Evolutionary conservation across 2,797 vertebrate genomes (phyloP).

Genomic region (Ctenochaetus hawaiiensis): DNA sequence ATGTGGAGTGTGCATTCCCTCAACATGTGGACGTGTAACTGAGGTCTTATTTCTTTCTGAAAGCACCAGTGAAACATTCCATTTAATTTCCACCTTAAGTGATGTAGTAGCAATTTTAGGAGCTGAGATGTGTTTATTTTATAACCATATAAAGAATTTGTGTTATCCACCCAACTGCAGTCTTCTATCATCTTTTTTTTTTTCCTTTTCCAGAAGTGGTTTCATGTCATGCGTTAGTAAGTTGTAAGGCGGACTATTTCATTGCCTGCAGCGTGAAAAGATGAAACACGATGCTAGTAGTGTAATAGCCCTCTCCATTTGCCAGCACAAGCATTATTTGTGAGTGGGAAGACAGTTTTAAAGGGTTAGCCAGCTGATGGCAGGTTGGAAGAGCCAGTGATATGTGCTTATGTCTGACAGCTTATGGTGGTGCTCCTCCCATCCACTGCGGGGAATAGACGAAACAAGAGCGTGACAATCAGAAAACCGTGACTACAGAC

Average conservation of each 20-base stretch:
- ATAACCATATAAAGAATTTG: constrained; percentile 55
- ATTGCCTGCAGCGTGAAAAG: constrained; percentile 63
- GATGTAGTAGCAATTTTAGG: constrained; percentile 23
- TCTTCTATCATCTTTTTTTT: constrained; percentile 69
- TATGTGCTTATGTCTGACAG: constrained; percentile 76
- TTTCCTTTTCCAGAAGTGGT: constrained; percentile 44
- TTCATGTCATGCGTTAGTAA: constrained; percentile 64
- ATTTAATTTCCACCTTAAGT: constrained; percentile 43
- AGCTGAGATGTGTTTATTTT: constrained; percentile 59
- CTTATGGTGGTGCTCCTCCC: constrained; percentile 55
- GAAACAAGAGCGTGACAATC: constrained; percentile 30
- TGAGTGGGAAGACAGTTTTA: constrained; percentile 78
- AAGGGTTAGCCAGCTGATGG: constrained; percentile 71
- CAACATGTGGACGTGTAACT: constrained; percentile 9
- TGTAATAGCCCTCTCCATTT: constrained; percentile 74
- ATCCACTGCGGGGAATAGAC: constrained; percentile 50
- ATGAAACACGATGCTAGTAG: constrained; percentile 71
- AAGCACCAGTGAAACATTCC: constrained; percentile 29
- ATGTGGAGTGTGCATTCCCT: constrained; percentile 2
- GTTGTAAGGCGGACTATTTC: constrained; percentile 62
- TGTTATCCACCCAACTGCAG: constrained; percentile 41
- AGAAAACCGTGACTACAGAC: constrained; percentile 35
- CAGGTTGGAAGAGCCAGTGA: constrained; percentile 66
- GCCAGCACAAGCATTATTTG: constrained; percentile 73
- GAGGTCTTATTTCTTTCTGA: constrained; percentile 19